Percentiles rank a stretch among this genome's conserved stretches.
Evolutionary conservation across 2,797 vertebrate species (phyloP).

Genomic region (Chelon labrosus): DNA sequence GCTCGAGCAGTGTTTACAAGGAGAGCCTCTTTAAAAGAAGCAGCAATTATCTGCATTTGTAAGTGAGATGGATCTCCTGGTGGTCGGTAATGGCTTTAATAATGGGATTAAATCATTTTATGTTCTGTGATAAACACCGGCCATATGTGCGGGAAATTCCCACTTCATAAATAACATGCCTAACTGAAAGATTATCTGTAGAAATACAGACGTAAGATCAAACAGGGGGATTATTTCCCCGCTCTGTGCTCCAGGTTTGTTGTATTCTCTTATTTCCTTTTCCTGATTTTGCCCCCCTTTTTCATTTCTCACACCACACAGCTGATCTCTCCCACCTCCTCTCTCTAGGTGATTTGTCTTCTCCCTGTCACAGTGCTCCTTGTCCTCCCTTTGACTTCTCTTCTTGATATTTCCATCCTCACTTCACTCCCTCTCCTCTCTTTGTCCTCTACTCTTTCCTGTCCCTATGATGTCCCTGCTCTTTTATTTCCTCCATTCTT

Average conservation of each 20-base stretch:
- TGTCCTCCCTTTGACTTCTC: constrained; percentile 74
- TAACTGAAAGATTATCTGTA: constrained; percentile 40
- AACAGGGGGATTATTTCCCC: constrained; percentile 49
- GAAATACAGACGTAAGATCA: constrained; percentile 43
- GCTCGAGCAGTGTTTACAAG: constrained; percentile 33
- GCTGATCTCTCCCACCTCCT: constrained; percentile 63
- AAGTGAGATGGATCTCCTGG: constrained; percentile 20
- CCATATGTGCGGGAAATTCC: not conserved
- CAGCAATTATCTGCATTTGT: constrained; percentile 44
- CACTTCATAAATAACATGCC: constrained; percentile 1
- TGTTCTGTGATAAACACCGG: constrained; percentile 27
- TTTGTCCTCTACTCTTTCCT: constrained; percentile 37
- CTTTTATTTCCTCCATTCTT: constrained; percentile 75
- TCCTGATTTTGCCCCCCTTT: constrained; percentile 51
- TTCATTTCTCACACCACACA: constrained; percentile 52
- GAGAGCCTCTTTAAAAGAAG: constrained; percentile 36
- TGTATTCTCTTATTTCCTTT: constrained; percentile 50
- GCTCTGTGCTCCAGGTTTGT: constrained; percentile 34
- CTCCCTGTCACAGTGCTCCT: constrained; percentile 61
- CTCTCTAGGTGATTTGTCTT: constrained; percentile 73
- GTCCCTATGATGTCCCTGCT: constrained; percentile 63
- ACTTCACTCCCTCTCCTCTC: constrained; percentile 52
- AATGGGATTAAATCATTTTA: constrained; percentile 33
- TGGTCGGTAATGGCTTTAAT: constrained; percentile 56
- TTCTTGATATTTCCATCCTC: constrained; percentile 70